Percentiles rank a stretch among this genome's conserved stretches.
Conservation (phyloP, 2,888 invertebrate species). For the Lissonota sp. region DNA sequence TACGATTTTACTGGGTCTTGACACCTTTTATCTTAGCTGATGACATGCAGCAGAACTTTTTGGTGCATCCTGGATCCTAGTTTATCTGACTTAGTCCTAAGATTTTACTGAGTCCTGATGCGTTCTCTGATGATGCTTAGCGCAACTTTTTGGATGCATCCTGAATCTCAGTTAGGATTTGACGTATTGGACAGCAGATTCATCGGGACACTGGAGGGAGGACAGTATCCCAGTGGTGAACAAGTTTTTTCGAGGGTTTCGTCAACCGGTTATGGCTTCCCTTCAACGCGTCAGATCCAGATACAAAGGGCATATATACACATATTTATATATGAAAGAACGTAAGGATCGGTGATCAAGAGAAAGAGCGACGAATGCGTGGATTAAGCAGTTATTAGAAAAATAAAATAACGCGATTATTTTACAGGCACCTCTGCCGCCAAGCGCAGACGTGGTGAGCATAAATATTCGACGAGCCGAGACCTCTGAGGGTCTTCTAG, state of each 20-base stretch:
- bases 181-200: too few species aligned
- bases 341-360: conserved; percentile 38
- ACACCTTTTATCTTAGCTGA: neutral
- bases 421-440: conserved; percentile 11
- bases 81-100: too few species aligned
- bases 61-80: neutral
- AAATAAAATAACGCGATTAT: conserved; percentile 58
- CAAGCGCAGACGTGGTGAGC: conserved; percentile 25
- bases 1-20: too few species aligned
- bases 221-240: conserved; percentile 3
- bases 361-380: conserved; percentile 27
- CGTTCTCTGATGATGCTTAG: neutral
- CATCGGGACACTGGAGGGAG: conserved; percentile 17
- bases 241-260: conserved; percentile 49
- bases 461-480: conserved; percentile 46
- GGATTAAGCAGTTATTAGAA: conserved; percentile 64
- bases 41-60: neutral
- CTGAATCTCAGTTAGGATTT: neutral
- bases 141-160: neutral
- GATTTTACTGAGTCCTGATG: too few species aligned
- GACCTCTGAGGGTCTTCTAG: neutral
- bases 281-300: conserved; percentile 36
- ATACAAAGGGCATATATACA: conserved; percentile 35
- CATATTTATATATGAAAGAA: conserved; percentile 41
- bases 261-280: conserved; percentile 54